Percentiles rank a stretch among this genome's conserved stretches.
Conservation (phyloP, 2,888 invertebrate species). For the Idaea aversata region DNA sequence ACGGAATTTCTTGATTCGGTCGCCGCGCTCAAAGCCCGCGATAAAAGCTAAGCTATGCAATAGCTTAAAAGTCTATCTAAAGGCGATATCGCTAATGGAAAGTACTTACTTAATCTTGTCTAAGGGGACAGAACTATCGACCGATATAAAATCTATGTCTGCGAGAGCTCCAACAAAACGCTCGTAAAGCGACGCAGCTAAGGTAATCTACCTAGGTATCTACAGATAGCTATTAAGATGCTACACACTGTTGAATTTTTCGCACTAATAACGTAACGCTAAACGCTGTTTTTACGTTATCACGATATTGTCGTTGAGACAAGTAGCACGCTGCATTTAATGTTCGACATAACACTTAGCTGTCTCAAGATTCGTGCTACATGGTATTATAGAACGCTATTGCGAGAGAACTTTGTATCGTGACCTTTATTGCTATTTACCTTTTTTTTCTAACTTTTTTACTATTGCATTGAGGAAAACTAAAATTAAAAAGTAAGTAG, state of each 20-base stretch:
- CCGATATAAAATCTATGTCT: not conserved
- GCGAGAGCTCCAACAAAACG: too few species aligned
- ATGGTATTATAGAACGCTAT: not conserved
- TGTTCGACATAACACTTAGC: not conserved
- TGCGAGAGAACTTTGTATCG: not conserved
- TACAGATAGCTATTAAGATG: constrained; percentile 13
- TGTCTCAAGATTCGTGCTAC: not conserved
- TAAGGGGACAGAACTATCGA: too few species aligned
- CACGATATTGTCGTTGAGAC: not conserved
- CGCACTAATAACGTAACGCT: not conserved
- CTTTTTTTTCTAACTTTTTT: not conserved
- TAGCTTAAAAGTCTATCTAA: too few species aligned
- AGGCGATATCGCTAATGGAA: too few species aligned
- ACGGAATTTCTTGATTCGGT: too few species aligned
- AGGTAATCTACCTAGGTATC: constrained; percentile 1
- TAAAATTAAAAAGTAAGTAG: not conserved
- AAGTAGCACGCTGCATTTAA: not conserved
- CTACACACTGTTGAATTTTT: not conserved
- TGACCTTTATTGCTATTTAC: not conserved
- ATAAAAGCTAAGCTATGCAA: too few species aligned
- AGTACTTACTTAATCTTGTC: too few species aligned
- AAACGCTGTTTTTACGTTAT: not conserved
- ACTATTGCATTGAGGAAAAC: not conserved
- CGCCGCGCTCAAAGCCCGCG: too few species aligned
- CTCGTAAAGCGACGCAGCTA: not conserved